phyloP scores from a whole-genome alignment of 2,888 invertebrate genomes.

The Aplocera efformata region DNA sequence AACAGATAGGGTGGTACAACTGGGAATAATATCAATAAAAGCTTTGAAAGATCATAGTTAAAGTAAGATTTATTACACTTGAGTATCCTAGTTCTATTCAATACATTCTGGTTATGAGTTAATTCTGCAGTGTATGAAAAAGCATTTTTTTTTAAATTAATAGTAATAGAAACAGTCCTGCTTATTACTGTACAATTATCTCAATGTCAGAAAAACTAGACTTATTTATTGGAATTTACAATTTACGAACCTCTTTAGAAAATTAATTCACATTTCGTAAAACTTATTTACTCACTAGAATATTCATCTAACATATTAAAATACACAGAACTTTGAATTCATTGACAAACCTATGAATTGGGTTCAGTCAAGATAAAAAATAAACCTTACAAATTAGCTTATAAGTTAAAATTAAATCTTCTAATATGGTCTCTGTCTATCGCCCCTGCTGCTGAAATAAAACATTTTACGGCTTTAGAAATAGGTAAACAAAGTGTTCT shows the following conservation, averaged over 20 bases:
- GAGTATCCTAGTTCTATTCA: constrained; percentile 12
- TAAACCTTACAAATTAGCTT: constrained; percentile 26
- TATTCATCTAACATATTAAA: constrained; percentile 6
- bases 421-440: constrained; percentile 44
- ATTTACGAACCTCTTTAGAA: background rate
- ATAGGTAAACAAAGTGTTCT: background rate
- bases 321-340: constrained; percentile 14
- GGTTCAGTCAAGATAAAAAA: constrained; percentile 33
- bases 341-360: constrained; percentile 17
- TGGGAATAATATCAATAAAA: no score
- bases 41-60: background rate
- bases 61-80: constrained; percentile 26
- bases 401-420: constrained; percentile 10
- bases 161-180: no score
- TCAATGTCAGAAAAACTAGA: no score
- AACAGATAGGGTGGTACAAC: no score
- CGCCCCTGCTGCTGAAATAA: constrained; percentile 60
- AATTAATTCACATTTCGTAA: background rate
- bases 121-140: no score
- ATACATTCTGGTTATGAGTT: constrained; percentile 15
- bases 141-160: no score
- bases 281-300: constrained; percentile 2
- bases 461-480: constrained; percentile 24
- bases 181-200: no score
- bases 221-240: no score